These are phyloP conservation scores for Rhinichthys klamathensis DNA, from an alignment of 2,113 vertebrate genomes.

Conservation along the genomic window DNA sequence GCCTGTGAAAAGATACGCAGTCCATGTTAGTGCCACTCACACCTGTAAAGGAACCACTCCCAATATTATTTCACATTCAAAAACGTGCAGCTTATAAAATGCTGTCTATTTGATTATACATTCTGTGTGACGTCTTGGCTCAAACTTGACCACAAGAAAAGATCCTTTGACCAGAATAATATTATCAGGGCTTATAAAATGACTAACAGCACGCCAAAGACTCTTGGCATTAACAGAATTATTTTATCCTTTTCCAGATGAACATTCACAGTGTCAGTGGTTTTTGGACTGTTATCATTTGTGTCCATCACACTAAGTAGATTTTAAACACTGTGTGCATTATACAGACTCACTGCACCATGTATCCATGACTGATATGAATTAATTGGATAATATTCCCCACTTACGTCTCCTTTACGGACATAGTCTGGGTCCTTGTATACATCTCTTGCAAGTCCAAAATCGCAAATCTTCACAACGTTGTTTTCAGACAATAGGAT, in stretches of 20 bases:
- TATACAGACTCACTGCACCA: background rate
- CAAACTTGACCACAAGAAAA: constrained; percentile 39
- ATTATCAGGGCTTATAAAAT: constrained; percentile 47
- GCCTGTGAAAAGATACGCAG: constrained; percentile 72
- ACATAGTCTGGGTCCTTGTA: constrained; percentile 96
- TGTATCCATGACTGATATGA: background rate
- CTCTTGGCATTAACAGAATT: constrained; percentile 49
- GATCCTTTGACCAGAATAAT: constrained; percentile 16
- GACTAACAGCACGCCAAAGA: constrained; percentile 15
- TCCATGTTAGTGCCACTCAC: background rate
- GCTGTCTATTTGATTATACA: constrained; percentile 38
- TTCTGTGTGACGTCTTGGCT: constrained; percentile 37
- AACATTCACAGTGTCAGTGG: constrained; percentile 38
- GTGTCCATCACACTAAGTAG: constrained; percentile 42
- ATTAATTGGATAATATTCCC: constrained; percentile 5
- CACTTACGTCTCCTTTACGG: constrained; percentile 92
- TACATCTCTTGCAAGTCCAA: constrained; percentile 90
- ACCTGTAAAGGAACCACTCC: constrained; percentile 26
- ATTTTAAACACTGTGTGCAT: constrained; percentile 31
- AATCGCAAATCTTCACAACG: constrained; percentile 96
- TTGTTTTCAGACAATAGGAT: constrained; percentile 94
- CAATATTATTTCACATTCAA: background rate
- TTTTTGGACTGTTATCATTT: constrained; percentile 39
- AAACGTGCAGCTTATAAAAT: background rate
- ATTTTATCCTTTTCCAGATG: constrained; percentile 32